Percentiles rank a stretch among this genome's conserved stretches.
Conservation (phyloP, 1,140 invertebrate species). For the Frieseomelitta varia region DNA sequence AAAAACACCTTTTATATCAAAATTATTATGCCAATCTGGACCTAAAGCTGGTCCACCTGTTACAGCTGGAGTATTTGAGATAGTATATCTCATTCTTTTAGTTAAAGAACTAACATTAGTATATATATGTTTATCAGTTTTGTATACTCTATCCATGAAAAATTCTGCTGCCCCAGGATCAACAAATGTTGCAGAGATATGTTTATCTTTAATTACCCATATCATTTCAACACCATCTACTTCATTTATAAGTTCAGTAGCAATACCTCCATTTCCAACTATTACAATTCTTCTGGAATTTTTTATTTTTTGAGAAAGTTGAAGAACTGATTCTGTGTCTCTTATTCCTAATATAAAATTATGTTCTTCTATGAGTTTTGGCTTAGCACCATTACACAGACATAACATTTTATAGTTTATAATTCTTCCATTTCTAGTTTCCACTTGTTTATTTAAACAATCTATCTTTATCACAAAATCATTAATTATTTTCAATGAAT, state of each 20-base stretch:
- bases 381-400: slow-evolving; percentile 93
- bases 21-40: slow-evolving; percentile 94
- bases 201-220: slow-evolving; percentile 97
- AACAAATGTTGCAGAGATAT: slow-evolving; percentile 96
- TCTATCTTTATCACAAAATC: slow-evolving; percentile 84
- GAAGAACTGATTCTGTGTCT: slow-evolving; percentile 96
- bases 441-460: slow-evolving; percentile 82
- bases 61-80: slow-evolving; percentile 78
- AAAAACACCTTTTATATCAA: slow-evolving; percentile 85
- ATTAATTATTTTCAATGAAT: slow-evolving; percentile 86
- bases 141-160: slow-evolving; percentile 85
- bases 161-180: slow-evolving; percentile 98
- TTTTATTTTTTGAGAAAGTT: slow-evolving; percentile 88
- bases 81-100: slow-evolving; percentile 88
- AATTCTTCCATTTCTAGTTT: slow-evolving; percentile 78
- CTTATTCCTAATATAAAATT: slow-evolving; percentile 92
- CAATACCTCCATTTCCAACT: slow-evolving; percentile 98
- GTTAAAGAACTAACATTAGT: slow-evolving; percentile 70
- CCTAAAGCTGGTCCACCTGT: slow-evolving; percentile 93
- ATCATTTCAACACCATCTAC: slow-evolving; percentile 92
- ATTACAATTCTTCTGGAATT: slow-evolving; percentile 89
- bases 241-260: slow-evolving; percentile 96
- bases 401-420: slow-evolving; percentile 93
- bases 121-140: slow-evolving; percentile 59
- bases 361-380: slow-evolving; percentile 88